Evolutionary conservation across 2,113 vertebrate species (phyloP).

Genomic region (Coryphaenoides rupestris): DNA sequence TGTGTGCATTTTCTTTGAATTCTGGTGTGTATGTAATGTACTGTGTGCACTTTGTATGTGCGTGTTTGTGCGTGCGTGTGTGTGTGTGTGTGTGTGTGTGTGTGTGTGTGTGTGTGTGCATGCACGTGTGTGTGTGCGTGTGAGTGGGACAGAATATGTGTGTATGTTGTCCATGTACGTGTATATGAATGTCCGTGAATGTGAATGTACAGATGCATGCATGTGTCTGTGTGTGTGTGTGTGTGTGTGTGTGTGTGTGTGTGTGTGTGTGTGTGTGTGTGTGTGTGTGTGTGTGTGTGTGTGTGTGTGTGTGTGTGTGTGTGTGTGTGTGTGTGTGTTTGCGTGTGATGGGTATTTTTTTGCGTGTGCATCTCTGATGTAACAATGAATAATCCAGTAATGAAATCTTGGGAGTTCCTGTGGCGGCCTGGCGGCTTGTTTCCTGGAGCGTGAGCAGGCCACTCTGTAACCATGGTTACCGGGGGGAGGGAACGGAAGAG

Average conservation of each 20-base stretch:
- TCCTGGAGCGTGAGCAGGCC: slow-evolving; percentile 27
- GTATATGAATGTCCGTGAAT: background rate
- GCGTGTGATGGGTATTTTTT: slow-evolving; percentile 12
- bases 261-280: slow-evolving; percentile 20
- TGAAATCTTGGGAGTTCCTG: slow-evolving; percentile 23
- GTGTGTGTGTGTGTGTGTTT: slow-evolving; percentile 23
- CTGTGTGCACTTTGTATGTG: slow-evolving; percentile 33
- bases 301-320: slow-evolving; percentile 16
- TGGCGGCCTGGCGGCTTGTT: background rate
- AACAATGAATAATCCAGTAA: slow-evolving; percentile 29
- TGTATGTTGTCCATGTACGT: slow-evolving; percentile 1
- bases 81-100: slow-evolving; percentile 12
- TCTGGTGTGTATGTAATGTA: slow-evolving; percentile 5
- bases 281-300: slow-evolving; percentile 23
- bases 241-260: slow-evolving; percentile 19
- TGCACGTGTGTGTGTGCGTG: slow-evolving; percentile 18
- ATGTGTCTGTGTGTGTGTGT: slow-evolving; percentile 17
- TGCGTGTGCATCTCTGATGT: slow-evolving; percentile 11
- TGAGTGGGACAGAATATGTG: background rate
- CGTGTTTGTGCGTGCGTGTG: slow-evolving; percentile 25
- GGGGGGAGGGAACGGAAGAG: background rate
- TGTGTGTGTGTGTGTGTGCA: background rate
- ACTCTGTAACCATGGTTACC: slow-evolving; percentile 20
- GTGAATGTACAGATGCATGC: background rate
- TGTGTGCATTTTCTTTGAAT: slow-evolving; percentile 54